Evolutionary conservation across 2,113 vertebrate species (phyloP).

Genomic region (Tinamus guttatus): DNA sequence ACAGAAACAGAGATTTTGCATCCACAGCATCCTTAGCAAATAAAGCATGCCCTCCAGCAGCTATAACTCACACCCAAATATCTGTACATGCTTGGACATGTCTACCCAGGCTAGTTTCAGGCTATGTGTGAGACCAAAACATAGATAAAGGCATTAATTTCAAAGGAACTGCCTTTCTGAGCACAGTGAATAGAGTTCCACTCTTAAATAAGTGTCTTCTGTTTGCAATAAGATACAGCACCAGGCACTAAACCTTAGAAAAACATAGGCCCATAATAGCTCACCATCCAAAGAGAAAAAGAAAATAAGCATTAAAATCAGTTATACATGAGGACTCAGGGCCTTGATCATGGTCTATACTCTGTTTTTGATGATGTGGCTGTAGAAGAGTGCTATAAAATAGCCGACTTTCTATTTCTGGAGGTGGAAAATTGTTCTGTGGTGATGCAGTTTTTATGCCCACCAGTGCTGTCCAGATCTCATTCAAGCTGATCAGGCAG

Average conservation of each 20-base stretch:
- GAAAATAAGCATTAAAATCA: background rate
- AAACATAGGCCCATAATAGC: background rate
- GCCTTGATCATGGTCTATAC: background rate
- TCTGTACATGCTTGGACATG: background rate
- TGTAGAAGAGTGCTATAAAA: background rate
- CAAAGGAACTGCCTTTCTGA: background rate
- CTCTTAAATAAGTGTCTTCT: background rate
- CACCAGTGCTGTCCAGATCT: background rate
- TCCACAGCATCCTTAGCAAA: background rate
- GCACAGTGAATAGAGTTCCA: background rate
- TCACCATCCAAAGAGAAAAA: background rate
- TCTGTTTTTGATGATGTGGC: fast-evolving
- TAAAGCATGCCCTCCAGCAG: background rate
- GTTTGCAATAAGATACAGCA: background rate
- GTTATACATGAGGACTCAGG: background rate
- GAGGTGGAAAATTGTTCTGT: background rate
- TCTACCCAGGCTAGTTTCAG: background rate
- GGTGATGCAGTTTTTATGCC: background rate
- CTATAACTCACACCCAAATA: background rate
- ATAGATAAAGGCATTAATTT: background rate
- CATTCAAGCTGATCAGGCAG: background rate
- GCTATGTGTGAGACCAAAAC: background rate
- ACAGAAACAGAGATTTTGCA: background rate
- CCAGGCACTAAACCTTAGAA: background rate
- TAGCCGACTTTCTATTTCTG: background rate